Evolutionary conservation across 1,140 invertebrate genomes (phyloP).

Genomic region (Zaprionus inermis): DNA sequence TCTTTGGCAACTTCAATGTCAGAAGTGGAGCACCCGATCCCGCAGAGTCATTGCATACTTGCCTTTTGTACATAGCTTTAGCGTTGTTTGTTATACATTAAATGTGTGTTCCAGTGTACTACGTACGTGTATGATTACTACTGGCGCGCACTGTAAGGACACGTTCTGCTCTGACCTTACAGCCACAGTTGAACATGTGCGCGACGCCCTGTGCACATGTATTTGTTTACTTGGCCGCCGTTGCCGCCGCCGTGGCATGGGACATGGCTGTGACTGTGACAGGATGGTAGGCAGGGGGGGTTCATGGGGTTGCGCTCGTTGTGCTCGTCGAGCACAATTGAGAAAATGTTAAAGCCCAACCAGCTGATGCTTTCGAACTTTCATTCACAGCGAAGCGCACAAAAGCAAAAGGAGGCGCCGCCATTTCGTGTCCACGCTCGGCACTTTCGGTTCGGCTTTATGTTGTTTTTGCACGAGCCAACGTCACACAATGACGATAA

Average conservation of each 20-base stretch:
- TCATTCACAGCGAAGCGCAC: constrained; percentile 75
- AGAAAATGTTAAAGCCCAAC: constrained; percentile 67
- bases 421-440: constrained; percentile 45
- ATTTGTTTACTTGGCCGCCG: constrained; percentile 76
- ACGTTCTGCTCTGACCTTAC: constrained; percentile 64
- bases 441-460: constrained; percentile 33
- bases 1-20: constrained; percentile 80
- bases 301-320: neutral
- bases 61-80: constrained; percentile 45
- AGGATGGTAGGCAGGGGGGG: neutral
- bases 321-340: constrained; percentile 61
- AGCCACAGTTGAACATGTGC: constrained; percentile 71
- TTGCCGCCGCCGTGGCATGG: constrained; percentile 35
- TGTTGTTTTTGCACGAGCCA: constrained; percentile 45
- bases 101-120: neutral
- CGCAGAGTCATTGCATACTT: constrained; percentile 25
- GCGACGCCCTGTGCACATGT: constrained; percentile 72
- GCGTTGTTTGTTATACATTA: constrained; percentile 20
- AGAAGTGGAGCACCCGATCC: constrained; percentile 18
- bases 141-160: constrained; percentile 61
- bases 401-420: constrained; percentile 34
- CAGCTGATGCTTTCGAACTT: constrained; percentile 74
- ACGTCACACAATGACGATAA: constrained; percentile 50
- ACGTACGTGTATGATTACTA: constrained; percentile 14
- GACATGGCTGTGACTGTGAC: neutral